These are phyloP conservation scores for Mormyrops boulengeri DNA, from an alignment of 2,797 vertebrate species.

Conservation along the genomic window DNA sequence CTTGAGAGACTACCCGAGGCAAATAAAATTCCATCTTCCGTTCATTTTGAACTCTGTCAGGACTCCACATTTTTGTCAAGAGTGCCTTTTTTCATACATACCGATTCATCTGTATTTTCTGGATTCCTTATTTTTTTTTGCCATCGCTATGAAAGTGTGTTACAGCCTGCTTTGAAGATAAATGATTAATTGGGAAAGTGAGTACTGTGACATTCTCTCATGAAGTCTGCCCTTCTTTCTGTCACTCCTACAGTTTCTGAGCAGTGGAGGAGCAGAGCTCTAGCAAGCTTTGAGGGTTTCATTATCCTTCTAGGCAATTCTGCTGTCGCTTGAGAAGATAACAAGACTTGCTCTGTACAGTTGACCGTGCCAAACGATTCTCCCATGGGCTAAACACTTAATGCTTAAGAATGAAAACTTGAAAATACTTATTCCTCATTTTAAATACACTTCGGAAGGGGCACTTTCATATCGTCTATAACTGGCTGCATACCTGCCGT, in stretches of 20 bases:
- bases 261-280: not conserved
- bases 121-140: not conserved
- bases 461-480: not conserved
- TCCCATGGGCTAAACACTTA: not conserved
- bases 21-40: constrained; percentile 44
- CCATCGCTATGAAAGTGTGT: not conserved
- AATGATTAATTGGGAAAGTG: not conserved
- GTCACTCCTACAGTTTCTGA: not conserved
- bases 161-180: not conserved
- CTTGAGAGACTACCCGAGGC: constrained; percentile 38
- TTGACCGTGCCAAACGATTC: not conserved
- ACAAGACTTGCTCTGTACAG: not conserved
- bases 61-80: constrained; percentile 40
- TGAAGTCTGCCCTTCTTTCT: not conserved
- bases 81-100: constrained; percentile 51
- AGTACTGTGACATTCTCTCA: not conserved
- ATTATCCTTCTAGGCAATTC: not conserved
- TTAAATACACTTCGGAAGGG: not conserved
- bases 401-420: not conserved
- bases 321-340: not conserved
- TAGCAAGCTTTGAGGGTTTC: not conserved
- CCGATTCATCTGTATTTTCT: not conserved
- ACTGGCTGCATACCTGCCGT: not conserved
- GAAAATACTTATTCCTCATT: not conserved
- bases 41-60: constrained; percentile 37